These are phyloP conservation scores for Thereva unica DNA, from an alignment of 2,888 invertebrate genomes.

Conservation along the genomic window DNA sequence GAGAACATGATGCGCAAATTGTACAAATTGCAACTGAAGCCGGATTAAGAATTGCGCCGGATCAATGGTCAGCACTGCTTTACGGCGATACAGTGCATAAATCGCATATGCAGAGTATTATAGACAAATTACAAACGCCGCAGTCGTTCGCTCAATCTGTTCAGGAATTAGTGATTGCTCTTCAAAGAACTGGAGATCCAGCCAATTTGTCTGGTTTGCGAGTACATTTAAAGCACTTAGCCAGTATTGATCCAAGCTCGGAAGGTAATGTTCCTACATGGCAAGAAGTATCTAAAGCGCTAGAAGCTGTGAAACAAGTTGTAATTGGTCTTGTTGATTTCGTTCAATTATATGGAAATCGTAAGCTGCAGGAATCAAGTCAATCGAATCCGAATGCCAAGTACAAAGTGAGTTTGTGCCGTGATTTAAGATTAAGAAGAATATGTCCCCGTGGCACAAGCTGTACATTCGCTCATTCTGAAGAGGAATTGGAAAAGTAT, in stretches of 20 bases:
- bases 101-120: conserved; percentile 94
- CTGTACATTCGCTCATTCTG: conserved; percentile 92
- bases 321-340: conserved; percentile 79
- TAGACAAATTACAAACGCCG: conserved; percentile 90
- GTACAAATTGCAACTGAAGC: conserved; percentile 98
- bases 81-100: conserved; percentile 96
- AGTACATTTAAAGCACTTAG: conserved; percentile 80
- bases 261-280: conserved; percentile 68
- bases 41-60: conserved; percentile 93
- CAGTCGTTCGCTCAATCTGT: conserved; percentile 90
- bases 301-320: conserved; percentile 71
- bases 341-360: conserved; percentile 73
- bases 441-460: conserved; percentile 84
- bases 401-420: conserved; percentile 89
- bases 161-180: conserved; percentile 85
- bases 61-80: conserved; percentile 96
- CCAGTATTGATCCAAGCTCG: conserved; percentile 83
- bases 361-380: conserved; percentile 65
- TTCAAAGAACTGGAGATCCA: conserved; percentile 86
- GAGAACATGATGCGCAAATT: conserved; percentile 98
- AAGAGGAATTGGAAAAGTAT: conserved; percentile 85
- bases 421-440: conserved; percentile 77
- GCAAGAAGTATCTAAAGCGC: conserved; percentile 68
- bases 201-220: conserved; percentile 77
- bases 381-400: conserved; percentile 68